Conservation (phyloP, 2,888 invertebrate genomes). For the Hartigia nigra region DNA sequence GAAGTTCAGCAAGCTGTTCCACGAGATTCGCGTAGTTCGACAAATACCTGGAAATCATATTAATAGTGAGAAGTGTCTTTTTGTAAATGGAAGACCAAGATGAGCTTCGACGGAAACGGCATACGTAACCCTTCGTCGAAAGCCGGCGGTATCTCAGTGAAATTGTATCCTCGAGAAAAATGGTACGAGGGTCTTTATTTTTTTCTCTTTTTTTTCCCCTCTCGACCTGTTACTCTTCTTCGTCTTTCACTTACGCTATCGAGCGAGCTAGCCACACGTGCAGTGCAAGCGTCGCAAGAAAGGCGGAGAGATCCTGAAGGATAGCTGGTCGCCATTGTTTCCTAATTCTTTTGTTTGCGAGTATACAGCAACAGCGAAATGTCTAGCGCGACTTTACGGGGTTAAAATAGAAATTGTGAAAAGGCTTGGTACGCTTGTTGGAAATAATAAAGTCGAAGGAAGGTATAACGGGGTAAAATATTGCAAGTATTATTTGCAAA, state of each 20-base stretch:
- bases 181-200: background rate
- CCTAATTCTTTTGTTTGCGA: background rate
- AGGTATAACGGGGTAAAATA: background rate
- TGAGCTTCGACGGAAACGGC: background rate
- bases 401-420: background rate
- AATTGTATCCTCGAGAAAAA: background rate
- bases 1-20: slow-evolving; percentile 47
- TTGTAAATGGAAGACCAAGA: background rate
- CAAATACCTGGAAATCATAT: slow-evolving; percentile 47
- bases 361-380: background rate
- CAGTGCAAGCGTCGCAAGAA: background rate
- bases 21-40: slow-evolving; percentile 49
- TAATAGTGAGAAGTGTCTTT: background rate
- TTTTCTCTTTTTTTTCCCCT: background rate
- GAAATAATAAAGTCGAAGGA: background rate
- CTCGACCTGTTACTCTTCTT: background rate
- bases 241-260: background rate
- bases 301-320: background rate
- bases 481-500: background rate
- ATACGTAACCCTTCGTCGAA: background rate
- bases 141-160: background rate
- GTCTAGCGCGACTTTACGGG: background rate
- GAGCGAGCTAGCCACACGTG: background rate
- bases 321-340: slow-evolving; percentile 1
- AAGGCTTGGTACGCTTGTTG: background rate